Evolutionary conservation across 2,797 vertebrate species (phyloP).

Genomic region (Melanotaenia parkinsoni): DNA sequence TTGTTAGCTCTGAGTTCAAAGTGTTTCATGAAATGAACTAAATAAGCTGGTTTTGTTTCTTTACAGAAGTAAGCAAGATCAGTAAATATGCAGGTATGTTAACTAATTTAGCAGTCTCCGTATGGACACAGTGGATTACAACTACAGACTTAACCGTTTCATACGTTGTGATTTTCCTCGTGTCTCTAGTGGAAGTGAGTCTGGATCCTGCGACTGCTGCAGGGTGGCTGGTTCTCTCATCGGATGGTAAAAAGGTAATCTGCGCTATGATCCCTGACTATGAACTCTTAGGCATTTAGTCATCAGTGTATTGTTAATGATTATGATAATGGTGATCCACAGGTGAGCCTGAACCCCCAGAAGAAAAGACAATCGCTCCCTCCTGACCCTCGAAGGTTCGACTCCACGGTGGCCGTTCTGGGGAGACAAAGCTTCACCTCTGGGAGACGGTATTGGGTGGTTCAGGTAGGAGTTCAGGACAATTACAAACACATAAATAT

Average conservation of each 20-base stretch:
- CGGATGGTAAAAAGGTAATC: constrained; percentile 54
- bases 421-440: constrained; percentile 72
- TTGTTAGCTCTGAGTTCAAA: not conserved
- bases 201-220: constrained; percentile 66
- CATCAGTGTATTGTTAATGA: not conserved
- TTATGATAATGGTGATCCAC: not conserved
- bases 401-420: constrained; percentile 79
- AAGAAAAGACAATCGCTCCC: constrained; percentile 34
- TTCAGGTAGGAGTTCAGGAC: constrained; percentile 67
- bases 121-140: not conserved
- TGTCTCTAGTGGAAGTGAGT: constrained; percentile 51
- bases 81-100: constrained; percentile 52
- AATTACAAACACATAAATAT: not conserved
- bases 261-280: not conserved
- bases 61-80: constrained; percentile 50
- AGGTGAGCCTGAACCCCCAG: constrained; percentile 66
- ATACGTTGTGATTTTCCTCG: not conserved
- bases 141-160: not conserved
- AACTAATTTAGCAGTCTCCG: not conserved
- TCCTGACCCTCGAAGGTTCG: constrained; percentile 67
- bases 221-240: constrained; percentile 60
- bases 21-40: not conserved
- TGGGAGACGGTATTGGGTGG: constrained; percentile 76
- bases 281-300: not conserved
- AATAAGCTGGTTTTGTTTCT: not conserved